Base-by-base conservation (phyloP, 1,140 invertebrate genomes). In the Drosophila azteca region DNA sequence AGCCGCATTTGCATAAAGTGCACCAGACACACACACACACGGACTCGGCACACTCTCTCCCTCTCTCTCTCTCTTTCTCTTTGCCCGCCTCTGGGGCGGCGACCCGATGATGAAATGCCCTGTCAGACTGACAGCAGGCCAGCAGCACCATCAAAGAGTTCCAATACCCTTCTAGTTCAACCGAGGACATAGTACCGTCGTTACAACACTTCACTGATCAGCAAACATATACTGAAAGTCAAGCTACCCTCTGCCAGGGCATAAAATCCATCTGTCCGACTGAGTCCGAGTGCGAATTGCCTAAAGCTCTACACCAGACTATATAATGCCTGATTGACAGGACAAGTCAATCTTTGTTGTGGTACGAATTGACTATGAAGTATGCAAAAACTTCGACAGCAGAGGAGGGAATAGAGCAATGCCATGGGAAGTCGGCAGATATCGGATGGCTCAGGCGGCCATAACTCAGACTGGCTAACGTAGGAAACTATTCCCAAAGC, bases 1-100 rank as follows among this genome's bases (percentile, higher is more conserved):
- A 88, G 82, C 51, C 83, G 57, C 75, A 88, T 87, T 87, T 82
- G 83, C 83, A 88, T 88, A 85, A 75, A 83, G 59, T 59, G 73
- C 54, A 39, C 57, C 35, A 29, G 13, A 44, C 20, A 5, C 39
- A 39, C 51, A 8, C 39, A 39, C 51, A 22, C 50, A 24, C 2
- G 15, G 46, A 8, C 39, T 13, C 17, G 24, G 15, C 15, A 29
- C 24, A 35, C 77, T 67, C 29, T 72, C 61, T 81, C 78, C 57
- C 52, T 26, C 77, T 24, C 24, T 24, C 29, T 8, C 72, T 63
- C 2, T 77, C 67, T 77, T 73, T 60, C 49, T 22, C 77, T 52
- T 4, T 26, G 4, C 5, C 24, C 5, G 24, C 4, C 77, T 51
- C 66, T 15, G 70, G 22, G 22, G 57, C 31, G 9, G 11, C 26